Conservation (phyloP, 2,888 invertebrate species). For the Cancer borealis region DNA sequence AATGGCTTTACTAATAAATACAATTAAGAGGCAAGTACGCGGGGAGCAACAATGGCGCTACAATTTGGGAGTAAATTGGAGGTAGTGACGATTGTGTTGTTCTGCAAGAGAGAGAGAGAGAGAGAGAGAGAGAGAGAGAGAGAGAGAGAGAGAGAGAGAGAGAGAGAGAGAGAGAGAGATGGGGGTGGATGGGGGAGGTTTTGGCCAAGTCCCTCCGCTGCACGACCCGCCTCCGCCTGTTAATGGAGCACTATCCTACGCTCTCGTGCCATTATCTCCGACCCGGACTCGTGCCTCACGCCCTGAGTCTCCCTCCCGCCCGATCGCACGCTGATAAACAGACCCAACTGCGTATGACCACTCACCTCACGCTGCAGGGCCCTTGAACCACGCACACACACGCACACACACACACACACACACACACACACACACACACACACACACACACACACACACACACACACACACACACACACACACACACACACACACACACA, state of each 20-base stretch:
- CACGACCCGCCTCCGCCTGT: constrained; percentile 26
- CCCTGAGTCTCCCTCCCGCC: background rate
- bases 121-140: constrained; percentile 40
- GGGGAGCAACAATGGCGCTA: constrained; percentile 1
- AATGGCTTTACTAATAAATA: constrained; percentile 32
- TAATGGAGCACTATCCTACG: constrained; percentile 8
- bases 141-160: constrained; percentile 45
- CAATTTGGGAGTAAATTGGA: background rate
- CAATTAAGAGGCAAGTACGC: constrained; percentile 24
- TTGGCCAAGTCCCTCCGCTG: background rate
- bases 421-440: constrained; percentile 28
- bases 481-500: too few relatives aligned
- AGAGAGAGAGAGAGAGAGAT: background rate
- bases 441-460: constrained; percentile 10
- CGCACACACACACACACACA: background rate
- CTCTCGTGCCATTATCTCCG: constrained; percentile 13
- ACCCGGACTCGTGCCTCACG: constrained; percentile 10
- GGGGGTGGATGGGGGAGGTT: background rate
- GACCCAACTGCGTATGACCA: constrained; percentile 20
- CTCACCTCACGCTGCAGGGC: constrained; percentile 11
- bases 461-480: background rate
- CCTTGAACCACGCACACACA: background rate
- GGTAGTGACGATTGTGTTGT: background rate
- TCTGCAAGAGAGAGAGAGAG: background rate
- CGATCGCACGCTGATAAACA: constrained; percentile 30